Conservation (phyloP, 2,888 invertebrate species). For the Digitonthophagus gazella region DNA sequence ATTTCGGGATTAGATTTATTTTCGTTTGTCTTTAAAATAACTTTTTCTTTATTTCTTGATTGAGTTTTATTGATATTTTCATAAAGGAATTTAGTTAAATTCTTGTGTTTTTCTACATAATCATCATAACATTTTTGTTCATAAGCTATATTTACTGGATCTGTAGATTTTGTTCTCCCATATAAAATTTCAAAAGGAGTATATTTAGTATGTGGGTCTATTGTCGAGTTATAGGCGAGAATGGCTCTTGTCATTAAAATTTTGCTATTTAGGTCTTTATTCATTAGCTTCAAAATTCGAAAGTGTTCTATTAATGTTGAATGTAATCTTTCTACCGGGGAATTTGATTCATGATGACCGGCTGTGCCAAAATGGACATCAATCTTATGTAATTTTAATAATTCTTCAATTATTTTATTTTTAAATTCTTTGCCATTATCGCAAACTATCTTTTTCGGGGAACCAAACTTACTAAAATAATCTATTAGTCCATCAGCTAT, state of each 20-base stretch:
- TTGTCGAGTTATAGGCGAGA: no score
- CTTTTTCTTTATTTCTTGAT: not conserved
- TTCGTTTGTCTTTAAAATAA: no score
- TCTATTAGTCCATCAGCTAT: constrained; percentile 20
- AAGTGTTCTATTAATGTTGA: constrained; percentile 19
- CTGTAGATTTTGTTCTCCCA: constrained; percentile 5
- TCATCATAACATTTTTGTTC: constrained; percentile 11
- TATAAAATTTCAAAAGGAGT: no score
- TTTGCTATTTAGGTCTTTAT: not conserved
- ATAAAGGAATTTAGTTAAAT: no score
- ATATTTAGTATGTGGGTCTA: no score
- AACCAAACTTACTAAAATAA: constrained; percentile 24
- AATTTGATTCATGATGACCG: no score
- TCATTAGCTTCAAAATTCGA: constrained; percentile 19
- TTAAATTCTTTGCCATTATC: constrained; percentile 29
- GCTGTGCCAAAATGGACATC: no score
- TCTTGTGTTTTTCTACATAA: no score
- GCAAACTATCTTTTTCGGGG: constrained; percentile 24
- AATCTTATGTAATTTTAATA: no score
- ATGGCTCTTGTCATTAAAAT: not conserved
- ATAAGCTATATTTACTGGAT: constrained; percentile 18
- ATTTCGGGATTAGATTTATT: no score
- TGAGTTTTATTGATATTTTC: not conserved
- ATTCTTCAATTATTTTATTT: no score
- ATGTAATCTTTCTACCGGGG: constrained; percentile 21